These are phyloP conservation scores for Puntigrus tetrazona DNA, from an alignment of 2,113 vertebrate species.

Conservation along the genomic window DNA sequence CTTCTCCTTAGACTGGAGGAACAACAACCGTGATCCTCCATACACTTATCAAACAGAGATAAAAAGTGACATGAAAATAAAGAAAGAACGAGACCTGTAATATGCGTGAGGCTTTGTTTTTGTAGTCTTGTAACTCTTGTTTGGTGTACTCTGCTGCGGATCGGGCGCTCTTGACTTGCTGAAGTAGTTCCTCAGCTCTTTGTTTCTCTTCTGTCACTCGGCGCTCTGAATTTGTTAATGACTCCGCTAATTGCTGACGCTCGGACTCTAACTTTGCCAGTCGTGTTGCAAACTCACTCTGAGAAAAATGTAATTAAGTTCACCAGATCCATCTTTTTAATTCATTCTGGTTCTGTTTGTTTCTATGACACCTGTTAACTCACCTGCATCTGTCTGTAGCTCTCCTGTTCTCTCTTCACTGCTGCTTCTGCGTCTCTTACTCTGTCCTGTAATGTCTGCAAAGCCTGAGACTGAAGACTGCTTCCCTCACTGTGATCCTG, in stretches of 20 bases:
- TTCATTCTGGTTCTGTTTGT: background rate
- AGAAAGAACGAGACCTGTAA: constrained; percentile 81
- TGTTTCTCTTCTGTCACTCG: constrained; percentile 85
- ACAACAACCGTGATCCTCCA: background rate
- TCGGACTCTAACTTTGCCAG: constrained; percentile 86
- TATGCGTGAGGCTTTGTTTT: constrained; percentile 95
- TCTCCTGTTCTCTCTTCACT: constrained; percentile 87
- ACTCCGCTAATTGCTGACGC: constrained; percentile 88
- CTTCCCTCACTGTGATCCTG: constrained; percentile 91
- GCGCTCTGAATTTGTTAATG: constrained; percentile 81
- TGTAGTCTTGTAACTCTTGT: constrained; percentile 92
- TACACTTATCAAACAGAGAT: background rate
- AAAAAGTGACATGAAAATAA: background rate
- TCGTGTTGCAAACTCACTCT: constrained; percentile 85
- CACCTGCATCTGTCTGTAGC: constrained; percentile 94
- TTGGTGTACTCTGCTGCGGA: constrained; percentile 80
- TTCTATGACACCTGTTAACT: background rate
- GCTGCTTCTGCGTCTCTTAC: constrained; percentile 82
- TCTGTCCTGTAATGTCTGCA: constrained; percentile 89
- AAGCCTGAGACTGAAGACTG: constrained; percentile 87
- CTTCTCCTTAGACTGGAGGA: constrained; percentile 93
- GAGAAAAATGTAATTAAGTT: background rate
- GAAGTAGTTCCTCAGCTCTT: constrained; percentile 83
- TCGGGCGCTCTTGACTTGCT: constrained; percentile 83
- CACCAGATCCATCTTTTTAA: background rate